These are phyloP conservation scores for Drosophila barbarae DNA, from an alignment of 2,888 invertebrate genomes.

Conservation along the genomic window DNA sequence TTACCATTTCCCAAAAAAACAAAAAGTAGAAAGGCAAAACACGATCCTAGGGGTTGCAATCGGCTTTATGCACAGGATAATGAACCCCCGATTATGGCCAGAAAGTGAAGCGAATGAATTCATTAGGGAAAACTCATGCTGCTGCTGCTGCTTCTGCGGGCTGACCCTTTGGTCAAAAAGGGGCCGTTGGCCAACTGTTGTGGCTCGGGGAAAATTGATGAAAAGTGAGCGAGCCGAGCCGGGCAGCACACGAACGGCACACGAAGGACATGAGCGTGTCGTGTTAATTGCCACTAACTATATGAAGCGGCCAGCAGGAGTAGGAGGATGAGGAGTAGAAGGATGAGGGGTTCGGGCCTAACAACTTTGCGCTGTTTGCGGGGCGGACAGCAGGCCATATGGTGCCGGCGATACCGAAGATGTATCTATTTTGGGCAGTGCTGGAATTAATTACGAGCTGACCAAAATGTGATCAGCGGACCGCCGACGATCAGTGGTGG, in stretches of 20 bases:
- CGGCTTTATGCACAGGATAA: conserved; percentile 53
- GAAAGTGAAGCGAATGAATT: conserved; percentile 73
- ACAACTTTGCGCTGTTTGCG: conserved; percentile 39
- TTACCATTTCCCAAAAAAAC: conserved; percentile 43
- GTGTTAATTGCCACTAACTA: conserved; percentile 77
- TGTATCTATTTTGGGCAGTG: conserved; percentile 68
- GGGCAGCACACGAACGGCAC: conserved; percentile 61
- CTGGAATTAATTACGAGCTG: conserved; percentile 72
- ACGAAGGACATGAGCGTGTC: conserved; percentile 71
- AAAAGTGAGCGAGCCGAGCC: conserved; percentile 51
- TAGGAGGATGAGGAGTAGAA: neutral
- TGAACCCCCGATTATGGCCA: conserved; percentile 64
- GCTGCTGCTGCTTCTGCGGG: conserved; percentile 32
- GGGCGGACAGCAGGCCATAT: conserved; percentile 43
- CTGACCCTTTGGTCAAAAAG: conserved; percentile 35
- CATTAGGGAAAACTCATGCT: conserved; percentile 65
- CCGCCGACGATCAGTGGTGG: conserved; percentile 34
- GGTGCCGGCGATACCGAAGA: conserved; percentile 45
- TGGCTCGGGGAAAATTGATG: conserved; percentile 54
- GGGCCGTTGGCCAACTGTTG: conserved; percentile 64
- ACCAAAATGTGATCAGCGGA: conserved; percentile 61
- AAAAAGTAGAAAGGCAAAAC: conserved; percentile 6
- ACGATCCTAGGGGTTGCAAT: conserved; percentile 45
- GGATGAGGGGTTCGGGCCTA: conserved; percentile 16
- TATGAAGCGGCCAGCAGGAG: conserved; percentile 37